A percentile compares a stretch with the other conserved stretches of the same genome.
Conservation (phyloP, 1,140 invertebrate genomes). For the Rhopalosiphum padi region DNA sequence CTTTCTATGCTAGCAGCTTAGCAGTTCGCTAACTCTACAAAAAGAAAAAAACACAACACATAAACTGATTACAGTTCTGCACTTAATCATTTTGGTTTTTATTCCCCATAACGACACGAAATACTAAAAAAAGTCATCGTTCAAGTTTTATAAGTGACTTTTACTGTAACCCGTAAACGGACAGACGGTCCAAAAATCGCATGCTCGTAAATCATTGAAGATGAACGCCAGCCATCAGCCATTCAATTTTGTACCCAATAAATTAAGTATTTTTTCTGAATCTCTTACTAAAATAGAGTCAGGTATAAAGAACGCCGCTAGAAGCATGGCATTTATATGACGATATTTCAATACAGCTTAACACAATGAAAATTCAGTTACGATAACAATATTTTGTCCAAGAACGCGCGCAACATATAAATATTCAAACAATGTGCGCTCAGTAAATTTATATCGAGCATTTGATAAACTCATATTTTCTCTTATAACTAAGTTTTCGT, state of each 20-base stretch:
- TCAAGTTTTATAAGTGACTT: slow-evolving; percentile 51
- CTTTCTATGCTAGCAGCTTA: not conserved
- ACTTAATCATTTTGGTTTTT: slow-evolving; percentile 58
- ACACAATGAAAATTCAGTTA: slow-evolving; percentile 9
- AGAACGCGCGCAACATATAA: not conserved
- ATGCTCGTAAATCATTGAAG: slow-evolving; percentile 32
- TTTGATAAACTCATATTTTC: not conserved
- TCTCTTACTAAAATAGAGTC: not conserved
- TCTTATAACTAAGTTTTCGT: not conserved
- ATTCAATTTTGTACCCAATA: slow-evolving; percentile 29
- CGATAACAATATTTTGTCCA: not conserved
- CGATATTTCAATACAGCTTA: not conserved
- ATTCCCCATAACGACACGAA: slow-evolving; percentile 40
- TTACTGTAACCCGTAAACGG: slow-evolving; percentile 12
- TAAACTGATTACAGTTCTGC: slow-evolving; percentile 55
- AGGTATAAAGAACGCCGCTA: not conserved
- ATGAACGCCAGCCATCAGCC: not conserved
- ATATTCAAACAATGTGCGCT: not conserved
- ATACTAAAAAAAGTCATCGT: slow-evolving; percentile 46
- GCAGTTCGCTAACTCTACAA: slow-evolving; percentile 43
- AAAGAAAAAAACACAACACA: slow-evolving; percentile 21
- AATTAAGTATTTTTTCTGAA: slow-evolving; percentile 27
- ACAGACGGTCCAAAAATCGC: slow-evolving; percentile 12
- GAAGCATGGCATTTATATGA: not conserved
- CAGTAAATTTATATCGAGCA: not conserved